phyloP scores from a whole-genome alignment of 2,888 invertebrate genomes.

The Orthosia cruda region DNA sequence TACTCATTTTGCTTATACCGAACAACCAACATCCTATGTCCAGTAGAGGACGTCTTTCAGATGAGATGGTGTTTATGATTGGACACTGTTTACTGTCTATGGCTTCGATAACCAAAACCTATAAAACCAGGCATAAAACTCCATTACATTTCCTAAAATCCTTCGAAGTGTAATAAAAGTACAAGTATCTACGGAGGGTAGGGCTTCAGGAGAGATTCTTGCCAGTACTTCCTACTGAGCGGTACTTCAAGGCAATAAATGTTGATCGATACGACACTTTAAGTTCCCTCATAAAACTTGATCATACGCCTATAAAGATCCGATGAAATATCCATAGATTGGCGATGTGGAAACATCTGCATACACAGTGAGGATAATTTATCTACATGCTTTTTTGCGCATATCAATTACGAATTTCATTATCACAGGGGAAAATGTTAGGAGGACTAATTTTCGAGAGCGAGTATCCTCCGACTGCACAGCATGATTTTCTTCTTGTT shows the following conservation, averaged over 20 bases:
- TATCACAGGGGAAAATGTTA: too few relatives aligned
- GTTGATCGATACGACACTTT: slow-evolving; percentile 32
- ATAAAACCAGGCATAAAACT: not conserved
- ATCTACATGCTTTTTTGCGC: not conserved
- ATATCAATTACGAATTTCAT: too few relatives aligned
- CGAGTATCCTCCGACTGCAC: too few relatives aligned
- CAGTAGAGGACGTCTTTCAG: not conserved
- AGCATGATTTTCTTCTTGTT: too few relatives aligned
- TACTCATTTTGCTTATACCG: too few relatives aligned
- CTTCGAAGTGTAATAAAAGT: slow-evolving; percentile 29
- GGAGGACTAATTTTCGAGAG: too few relatives aligned
- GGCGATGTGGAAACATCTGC: slow-evolving; percentile 22
- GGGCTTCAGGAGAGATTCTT: slow-evolving; percentile 5
- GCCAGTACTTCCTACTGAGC: slow-evolving; percentile 18
- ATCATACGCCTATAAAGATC: slow-evolving; percentile 35
- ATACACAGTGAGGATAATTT: not conserved
- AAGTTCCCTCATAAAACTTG: slow-evolving; percentile 46
- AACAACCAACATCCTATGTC: too few relatives aligned
- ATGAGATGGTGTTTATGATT: not conserved
- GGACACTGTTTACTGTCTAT: not conserved
- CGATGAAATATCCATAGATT: slow-evolving; percentile 17
- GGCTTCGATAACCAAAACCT: not conserved
- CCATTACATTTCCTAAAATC: slow-evolving; percentile 8
- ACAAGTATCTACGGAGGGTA: slow-evolving; percentile 4
- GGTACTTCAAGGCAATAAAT: slow-evolving; percentile 24